Percentiles rank a stretch among this genome's conserved stretches.
phyloP scores from a whole-genome alignment of 2,888 invertebrate species.

The Lycaena phlaeas region DNA sequence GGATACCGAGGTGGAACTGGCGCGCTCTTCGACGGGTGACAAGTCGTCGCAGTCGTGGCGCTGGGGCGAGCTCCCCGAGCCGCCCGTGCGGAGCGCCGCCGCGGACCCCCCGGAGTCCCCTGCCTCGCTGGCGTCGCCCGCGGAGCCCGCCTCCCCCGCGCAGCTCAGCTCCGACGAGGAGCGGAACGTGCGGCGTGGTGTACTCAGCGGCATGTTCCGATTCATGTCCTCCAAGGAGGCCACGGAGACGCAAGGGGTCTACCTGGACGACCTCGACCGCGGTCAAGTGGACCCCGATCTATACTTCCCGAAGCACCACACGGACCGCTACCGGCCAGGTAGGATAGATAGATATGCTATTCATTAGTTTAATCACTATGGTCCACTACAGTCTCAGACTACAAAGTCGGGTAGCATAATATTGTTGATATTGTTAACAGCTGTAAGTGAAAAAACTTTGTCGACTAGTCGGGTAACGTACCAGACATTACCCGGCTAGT shows the following conservation, averaged over 20 bases:
- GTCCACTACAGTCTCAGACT: no score
- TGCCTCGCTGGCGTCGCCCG: conserved; percentile 35
- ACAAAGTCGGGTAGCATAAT: no score
- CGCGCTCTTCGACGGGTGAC: conserved; percentile 49
- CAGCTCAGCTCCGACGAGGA: conserved; percentile 69
- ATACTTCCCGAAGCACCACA: conserved; percentile 86
- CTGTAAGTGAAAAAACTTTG: no score
- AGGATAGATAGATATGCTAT: conserved; percentile 18
- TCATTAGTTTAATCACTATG: no score
- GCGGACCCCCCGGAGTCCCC: conserved; percentile 35
- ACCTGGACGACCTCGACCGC: conserved; percentile 91
- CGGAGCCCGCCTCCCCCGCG: conserved; percentile 42
- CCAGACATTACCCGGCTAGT: no score
- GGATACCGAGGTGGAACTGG: conserved; percentile 93
- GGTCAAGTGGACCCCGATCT: conserved; percentile 94
- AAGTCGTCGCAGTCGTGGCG: conserved; percentile 84
- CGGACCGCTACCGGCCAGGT: conserved; percentile 58
- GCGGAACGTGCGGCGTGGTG: conserved; percentile 71
- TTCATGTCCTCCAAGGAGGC: conserved; percentile 79
- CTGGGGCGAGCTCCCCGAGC: conserved; percentile 89
- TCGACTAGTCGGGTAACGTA: no score
- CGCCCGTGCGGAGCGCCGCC: conserved; percentile 41
- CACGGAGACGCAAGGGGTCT: conserved; percentile 82
- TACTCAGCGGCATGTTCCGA: conserved; percentile 92
- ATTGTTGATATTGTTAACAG: no score